phyloP scores from a whole-genome alignment of 2,797 vertebrate genomes.

The Oryzias sinensis region DNA sequence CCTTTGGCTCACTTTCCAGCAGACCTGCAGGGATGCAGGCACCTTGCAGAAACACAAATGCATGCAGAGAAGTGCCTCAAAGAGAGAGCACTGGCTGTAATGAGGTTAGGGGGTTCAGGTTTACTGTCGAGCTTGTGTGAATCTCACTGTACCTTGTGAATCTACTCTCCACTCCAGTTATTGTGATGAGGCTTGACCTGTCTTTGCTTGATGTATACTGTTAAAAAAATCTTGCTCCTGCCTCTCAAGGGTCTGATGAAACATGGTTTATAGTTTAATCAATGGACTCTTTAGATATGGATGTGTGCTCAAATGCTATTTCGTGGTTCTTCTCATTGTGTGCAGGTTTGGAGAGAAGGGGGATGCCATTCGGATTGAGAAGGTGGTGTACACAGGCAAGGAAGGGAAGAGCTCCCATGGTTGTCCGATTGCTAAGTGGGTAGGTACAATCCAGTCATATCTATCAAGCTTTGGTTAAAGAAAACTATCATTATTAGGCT shows the following conservation, averaged over 20 bases:
- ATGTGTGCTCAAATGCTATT: not conserved
- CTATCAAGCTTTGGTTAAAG: not conserved
- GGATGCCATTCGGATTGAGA: constrained; percentile 92
- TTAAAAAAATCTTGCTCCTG: not conserved
- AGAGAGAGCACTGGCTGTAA: constrained; percentile 5
- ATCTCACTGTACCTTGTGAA: constrained; percentile 62
- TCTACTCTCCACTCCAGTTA: constrained; percentile 24
- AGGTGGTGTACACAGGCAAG: constrained; percentile 92
- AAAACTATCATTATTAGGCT: not conserved
- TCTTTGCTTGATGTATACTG: constrained; percentile 12
- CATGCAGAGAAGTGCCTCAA: constrained; percentile 3
- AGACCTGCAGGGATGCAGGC: constrained; percentile 10
- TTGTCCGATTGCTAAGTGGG: constrained; percentile 99
- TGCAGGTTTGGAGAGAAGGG: constrained; percentile 93
- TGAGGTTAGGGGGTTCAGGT: constrained; percentile 37
- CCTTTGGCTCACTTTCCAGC: constrained; percentile 4
- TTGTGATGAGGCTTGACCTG: constrained; percentile 11
- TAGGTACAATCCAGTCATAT: constrained; percentile 71
- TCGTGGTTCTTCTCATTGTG: constrained; percentile 5
- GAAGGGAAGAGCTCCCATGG: constrained; percentile 97
- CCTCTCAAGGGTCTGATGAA: not conserved
- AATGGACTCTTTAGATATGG: not conserved
- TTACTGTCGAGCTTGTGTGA: constrained; percentile 47
- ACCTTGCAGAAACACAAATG: constrained; percentile 5
- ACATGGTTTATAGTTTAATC: not conserved